Percentiles rank a stretch among this genome's conserved stretches.
Evolutionary conservation across 2,888 invertebrate species (phyloP).

Genomic region (Nymphalis urticae): DNA sequence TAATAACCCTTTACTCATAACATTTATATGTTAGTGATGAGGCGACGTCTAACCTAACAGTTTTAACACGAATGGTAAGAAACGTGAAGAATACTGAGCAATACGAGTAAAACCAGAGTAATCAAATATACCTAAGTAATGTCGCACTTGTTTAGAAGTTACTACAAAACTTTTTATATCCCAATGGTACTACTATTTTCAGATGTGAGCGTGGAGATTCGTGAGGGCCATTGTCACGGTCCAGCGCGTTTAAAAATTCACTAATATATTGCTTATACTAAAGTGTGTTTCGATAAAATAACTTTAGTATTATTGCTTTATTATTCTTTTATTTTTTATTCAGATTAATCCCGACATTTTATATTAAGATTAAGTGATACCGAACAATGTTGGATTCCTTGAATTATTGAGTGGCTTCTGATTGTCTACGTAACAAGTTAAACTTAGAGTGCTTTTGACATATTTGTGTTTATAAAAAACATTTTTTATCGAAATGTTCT

Average conservation of each 20-base stretch:
- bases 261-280: constrained; percentile 10
- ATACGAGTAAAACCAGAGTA: not conserved
- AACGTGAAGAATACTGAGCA: not conserved
- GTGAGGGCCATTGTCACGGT: constrained; percentile 21
- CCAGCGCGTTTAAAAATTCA: constrained; percentile 25
- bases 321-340: not conserved
- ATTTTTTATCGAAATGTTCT: no score
- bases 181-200: constrained; percentile 7
- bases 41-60: not conserved
- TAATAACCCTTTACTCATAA: not conserved
- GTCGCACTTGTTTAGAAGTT: not conserved
- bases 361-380: no score
- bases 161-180: constrained; percentile 11
- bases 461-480: no score
- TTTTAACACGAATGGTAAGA: not conserved
- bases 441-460: no score
- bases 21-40: no score
- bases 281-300: constrained; percentile 1
- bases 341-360: no score
- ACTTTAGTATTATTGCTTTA: not conserved
- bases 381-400: no score
- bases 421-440: no score
- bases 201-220: constrained; percentile 15
- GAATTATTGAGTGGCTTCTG: no score
- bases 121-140: not conserved